These are phyloP conservation scores for Epizoanthus illoricatus DNA, from an alignment of 92 coral and sea anemone genomes.

Conservation along the genomic window DNA sequence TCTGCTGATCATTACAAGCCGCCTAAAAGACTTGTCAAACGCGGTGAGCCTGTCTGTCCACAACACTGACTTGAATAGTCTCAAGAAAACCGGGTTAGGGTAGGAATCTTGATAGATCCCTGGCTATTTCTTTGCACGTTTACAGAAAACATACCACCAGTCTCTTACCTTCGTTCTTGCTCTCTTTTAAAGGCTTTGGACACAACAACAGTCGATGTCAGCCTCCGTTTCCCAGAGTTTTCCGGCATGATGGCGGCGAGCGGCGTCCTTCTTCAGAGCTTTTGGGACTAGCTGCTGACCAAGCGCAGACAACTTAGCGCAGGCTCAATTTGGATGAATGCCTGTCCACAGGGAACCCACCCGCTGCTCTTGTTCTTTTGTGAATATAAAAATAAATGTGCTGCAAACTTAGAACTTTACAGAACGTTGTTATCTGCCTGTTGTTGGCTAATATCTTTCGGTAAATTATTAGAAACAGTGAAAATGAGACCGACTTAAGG, in stretches of 20 bases:
- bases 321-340: not conserved
- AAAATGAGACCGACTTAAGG: no score
- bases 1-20: no score
- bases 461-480: no score
- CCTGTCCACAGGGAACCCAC: not conserved
- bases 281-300: conserved; percentile 2
- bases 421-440: no score
- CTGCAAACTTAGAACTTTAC: no score
- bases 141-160: not conserved
- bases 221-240: conserved; percentile 21
- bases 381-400: no score
- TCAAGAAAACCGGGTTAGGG: not conserved
- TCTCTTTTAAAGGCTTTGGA: conserved; percentile 32
- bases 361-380: no score
- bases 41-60: no score
- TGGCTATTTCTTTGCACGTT: not conserved
- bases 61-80: no score
- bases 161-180: conserved; percentile 25
- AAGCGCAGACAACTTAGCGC: not conserved
- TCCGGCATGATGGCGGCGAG: conserved; percentile 22
- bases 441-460: no score
- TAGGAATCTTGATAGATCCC: not conserved
- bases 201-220: conserved; percentile 34
- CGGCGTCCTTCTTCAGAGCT: not conserved
- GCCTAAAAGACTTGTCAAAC: no score